These are phyloP conservation scores for Cosmia pyralina DNA, from an alignment of 2,888 invertebrate genomes.

Conservation along the genomic window DNA sequence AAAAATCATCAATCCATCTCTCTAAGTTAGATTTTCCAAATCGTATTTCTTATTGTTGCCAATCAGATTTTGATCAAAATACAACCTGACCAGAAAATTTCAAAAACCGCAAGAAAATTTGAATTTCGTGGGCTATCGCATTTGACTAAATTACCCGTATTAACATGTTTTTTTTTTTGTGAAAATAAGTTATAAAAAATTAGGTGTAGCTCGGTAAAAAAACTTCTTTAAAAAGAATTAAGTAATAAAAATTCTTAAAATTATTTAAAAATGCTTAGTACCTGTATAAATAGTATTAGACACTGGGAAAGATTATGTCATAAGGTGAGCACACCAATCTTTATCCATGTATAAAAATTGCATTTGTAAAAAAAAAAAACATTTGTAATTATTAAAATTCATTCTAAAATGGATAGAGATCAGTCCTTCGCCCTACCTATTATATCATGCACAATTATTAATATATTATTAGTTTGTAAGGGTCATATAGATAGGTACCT, in stretches of 20 bases:
- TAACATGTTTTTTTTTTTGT: not conserved
- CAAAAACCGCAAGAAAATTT: too few relatives aligned
- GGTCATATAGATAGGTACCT: constrained; percentile 46
- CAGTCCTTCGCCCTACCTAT: constrained; percentile 1
- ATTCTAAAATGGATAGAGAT: not conserved
- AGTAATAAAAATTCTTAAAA: not conserved
- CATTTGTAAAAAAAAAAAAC: not conserved
- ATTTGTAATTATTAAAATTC: not conserved
- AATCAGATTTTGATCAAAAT: too few relatives aligned
- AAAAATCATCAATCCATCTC: too few relatives aligned
- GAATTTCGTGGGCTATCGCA: too few relatives aligned
- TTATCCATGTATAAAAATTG: not conserved
- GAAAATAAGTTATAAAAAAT: not conserved
- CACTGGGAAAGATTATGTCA: not conserved
- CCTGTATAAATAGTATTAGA: constrained; percentile 46
- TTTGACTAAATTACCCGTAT: not conserved
- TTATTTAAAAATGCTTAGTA: constrained; percentile 24
- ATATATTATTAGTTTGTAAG: constrained; percentile 41
- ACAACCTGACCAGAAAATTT: too few relatives aligned
- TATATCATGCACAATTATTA: constrained; percentile 51
- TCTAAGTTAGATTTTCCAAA: too few relatives aligned
- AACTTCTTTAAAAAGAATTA: not conserved
- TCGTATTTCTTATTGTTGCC: too few relatives aligned
- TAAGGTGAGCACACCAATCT: not conserved
- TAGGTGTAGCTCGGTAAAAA: too few relatives aligned